A percentile compares a stretch with the other conserved stretches of the same genome.
These are phyloP conservation scores for Epinephelus awoara DNA, from an alignment of 2,797 vertebrate species.

Conservation along the genomic window DNA sequence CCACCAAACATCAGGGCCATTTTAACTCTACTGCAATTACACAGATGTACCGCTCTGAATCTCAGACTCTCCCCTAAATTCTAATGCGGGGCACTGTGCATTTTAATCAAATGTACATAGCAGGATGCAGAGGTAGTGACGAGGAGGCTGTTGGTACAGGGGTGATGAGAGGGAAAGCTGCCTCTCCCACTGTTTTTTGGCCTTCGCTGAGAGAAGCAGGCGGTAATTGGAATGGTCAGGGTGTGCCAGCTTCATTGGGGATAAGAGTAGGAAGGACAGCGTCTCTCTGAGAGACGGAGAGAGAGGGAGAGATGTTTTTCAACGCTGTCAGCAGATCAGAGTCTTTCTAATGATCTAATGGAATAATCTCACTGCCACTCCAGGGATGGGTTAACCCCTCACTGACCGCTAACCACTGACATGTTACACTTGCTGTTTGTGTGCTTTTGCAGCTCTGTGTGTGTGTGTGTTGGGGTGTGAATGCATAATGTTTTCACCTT, in stretches of 20 bases:
- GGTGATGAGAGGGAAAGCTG: constrained; percentile 69
- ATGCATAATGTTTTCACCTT: constrained; percentile 62
- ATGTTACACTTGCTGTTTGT: constrained; percentile 47
- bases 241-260: constrained; percentile 73
- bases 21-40: constrained; percentile 44
- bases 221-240: constrained; percentile 79
- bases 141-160: constrained; percentile 58
- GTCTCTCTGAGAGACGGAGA: constrained; percentile 27
- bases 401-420: constrained; percentile 53
- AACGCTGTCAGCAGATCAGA: constrained; percentile 77
- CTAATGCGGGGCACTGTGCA: constrained; percentile 43
- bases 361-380: constrained; percentile 75
- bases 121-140: constrained; percentile 46
- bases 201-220: constrained; percentile 59
- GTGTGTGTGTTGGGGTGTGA: constrained; percentile 1
- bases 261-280: constrained; percentile 70
- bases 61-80: constrained; percentile 15
- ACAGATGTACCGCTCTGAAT: constrained; percentile 32
- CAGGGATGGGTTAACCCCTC: constrained; percentile 75
- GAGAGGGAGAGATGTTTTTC: constrained; percentile 48
- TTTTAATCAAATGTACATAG: constrained; percentile 72
- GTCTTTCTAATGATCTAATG: constrained; percentile 81
- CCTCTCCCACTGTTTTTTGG: constrained; percentile 66
- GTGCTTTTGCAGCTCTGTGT: constrained; percentile 40
- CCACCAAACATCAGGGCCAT: constrained; percentile 39